Evolutionary conservation across 2,113 vertebrate genomes (phyloP).

Genomic region (Meriones unguiculatus): DNA sequence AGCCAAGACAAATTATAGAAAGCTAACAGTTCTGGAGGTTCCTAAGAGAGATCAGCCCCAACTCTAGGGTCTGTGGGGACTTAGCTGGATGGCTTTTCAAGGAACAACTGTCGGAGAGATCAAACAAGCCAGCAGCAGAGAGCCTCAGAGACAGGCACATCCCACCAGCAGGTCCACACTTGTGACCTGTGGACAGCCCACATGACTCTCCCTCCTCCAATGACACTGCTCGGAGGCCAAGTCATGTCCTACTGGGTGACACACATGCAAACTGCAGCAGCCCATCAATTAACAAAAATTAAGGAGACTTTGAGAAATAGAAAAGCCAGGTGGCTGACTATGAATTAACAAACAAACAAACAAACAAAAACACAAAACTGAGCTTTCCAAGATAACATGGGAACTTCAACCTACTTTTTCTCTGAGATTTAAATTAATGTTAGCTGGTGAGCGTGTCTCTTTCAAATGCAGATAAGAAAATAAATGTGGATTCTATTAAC

Average conservation of each 20-base stretch:
- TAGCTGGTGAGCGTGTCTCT: neutral
- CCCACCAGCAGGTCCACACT: too few species aligned
- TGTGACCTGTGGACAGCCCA: neutral
- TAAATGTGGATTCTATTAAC: neutral
- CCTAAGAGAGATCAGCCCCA: neutral
- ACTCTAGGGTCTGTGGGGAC: neutral
- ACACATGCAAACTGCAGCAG: neutral
- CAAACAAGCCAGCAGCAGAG: neutral
- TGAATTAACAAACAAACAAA: too few species aligned
- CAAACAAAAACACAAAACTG: too few species aligned
- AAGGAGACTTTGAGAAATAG: neutral
- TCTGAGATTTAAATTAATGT: neutral
- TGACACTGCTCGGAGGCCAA: neutral
- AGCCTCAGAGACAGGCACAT: neutral
- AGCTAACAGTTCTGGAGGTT: neutral
- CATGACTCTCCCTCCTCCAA: neutral
- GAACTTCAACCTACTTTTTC: neutral
- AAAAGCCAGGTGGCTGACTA: neutral
- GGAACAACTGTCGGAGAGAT: neutral
- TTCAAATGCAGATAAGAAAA: neutral
- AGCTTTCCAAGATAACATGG: neutral
- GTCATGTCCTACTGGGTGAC: neutral
- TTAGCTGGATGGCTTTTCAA: neutral
- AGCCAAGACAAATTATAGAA: neutral
- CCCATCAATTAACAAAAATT: neutral